phyloP scores from a whole-genome alignment of 2,113 vertebrate species.

The Ageneiosus marmoratus region DNA sequence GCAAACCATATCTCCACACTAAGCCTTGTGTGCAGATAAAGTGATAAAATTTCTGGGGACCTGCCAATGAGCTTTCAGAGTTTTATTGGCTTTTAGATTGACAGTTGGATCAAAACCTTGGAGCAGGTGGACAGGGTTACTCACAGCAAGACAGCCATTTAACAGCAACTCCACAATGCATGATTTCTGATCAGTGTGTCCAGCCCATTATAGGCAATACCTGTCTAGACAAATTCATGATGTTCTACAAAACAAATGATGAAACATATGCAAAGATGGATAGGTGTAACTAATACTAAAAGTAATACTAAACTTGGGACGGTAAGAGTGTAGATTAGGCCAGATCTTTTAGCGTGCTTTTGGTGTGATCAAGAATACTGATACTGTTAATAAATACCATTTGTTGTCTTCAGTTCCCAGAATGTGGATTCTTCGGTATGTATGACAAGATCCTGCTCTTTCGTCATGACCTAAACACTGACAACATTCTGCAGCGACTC shows the following conservation, averaged over 20 bases:
- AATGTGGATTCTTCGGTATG: slow-evolving; percentile 98
- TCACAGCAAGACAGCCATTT: not conserved
- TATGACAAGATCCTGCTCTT: slow-evolving; percentile 98
- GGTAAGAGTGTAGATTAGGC: not conserved
- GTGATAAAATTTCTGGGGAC: too few species aligned
- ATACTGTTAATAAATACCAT: slow-evolving; percentile 14
- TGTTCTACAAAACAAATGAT: not conserved
- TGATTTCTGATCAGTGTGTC: not conserved
- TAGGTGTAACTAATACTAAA: not conserved
- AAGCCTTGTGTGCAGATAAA: too few species aligned
- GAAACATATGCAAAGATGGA: not conserved
- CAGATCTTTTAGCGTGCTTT: not conserved
- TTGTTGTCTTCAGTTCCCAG: slow-evolving; percentile 85
- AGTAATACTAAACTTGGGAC: not conserved
- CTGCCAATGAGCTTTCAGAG: not conserved
- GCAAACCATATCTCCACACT: too few species aligned
- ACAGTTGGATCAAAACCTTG: not conserved
- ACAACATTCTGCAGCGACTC: slow-evolving; percentile 96
- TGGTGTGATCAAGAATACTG: not conserved
- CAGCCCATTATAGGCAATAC: not conserved
- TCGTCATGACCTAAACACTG: slow-evolving; percentile 91
- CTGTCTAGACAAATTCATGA: not conserved
- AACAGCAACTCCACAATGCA: not conserved
- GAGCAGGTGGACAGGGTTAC: not conserved
- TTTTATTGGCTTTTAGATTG: not conserved